Evolutionary conservation across 37 sponge, comb jelly and placozoan genomes (phyloP), one percentile per base, ranked within the genome.

Genomic region (Halisarca cf. caerulea): DNA sequence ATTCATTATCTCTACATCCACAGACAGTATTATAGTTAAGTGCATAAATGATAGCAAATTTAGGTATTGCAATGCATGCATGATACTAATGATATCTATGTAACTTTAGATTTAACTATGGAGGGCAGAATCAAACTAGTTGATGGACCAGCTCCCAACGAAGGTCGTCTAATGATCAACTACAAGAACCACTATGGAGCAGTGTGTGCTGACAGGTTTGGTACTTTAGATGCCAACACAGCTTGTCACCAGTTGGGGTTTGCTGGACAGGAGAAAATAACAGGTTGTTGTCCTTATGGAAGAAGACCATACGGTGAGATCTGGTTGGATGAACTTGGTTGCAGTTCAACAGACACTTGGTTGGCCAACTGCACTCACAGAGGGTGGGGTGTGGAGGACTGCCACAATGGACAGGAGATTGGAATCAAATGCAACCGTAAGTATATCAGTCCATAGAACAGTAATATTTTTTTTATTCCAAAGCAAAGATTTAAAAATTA

Each of bases 331-430:
- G 25, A 43, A 3, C 21, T 74, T 1, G 44, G 42, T 1, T 74
- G 77, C 44, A 40, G 24, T 0, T 39, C 77, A 7, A 40, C 15
- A 44, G 77, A 74, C 2, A 44, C 41, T 2, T 43, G 45, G 42
- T 3, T 74, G 77, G 77, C 77, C 42, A 74, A 74, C 77, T 74
- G 77, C 45, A 44, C 77, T 6, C 77, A 74, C 45, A 4, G 77
- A n/a, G 77, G 77, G 9, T 74, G 77, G 77, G 77, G 77, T 9
- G 45, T 74, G 45, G 77, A 74, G 45, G 77, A 74, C 45, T 74
- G 77, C 7, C 77, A 74, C 9, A 1, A 0, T 38, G 77, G 77
- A 14, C 24, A 74, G 25, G 77, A 74, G 0, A 40, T 74, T 43
- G 77, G 77, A 74, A 21, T 74, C 7, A 23, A 41, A 21, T 74